phyloP scores from a whole-genome alignment of 2,113 vertebrate genomes.

The Hippocampus mohnikei region DNA sequence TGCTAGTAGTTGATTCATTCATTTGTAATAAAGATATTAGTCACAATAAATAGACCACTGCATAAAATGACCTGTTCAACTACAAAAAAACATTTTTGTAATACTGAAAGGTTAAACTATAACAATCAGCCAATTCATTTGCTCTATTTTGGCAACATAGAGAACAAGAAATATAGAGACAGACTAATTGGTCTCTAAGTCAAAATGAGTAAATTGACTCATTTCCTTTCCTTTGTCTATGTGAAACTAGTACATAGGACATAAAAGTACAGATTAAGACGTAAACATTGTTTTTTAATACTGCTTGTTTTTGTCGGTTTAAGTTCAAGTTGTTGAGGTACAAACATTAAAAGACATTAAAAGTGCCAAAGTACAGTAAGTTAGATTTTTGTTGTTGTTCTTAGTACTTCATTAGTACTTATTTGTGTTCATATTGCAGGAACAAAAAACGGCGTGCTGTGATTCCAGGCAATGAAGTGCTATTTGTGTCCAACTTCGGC shows the following conservation, averaged over 20 bases:
- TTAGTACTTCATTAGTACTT: not conserved
- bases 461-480: conserved; percentile 14
- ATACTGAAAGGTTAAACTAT: conserved; percentile 26
- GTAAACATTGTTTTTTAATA: conserved; percentile 19
- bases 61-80: not conserved
- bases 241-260: conserved; percentile 1
- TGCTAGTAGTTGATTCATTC: not conserved
- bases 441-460: conserved; percentile 6
- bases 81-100: not conserved
- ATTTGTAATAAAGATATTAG: not conserved
- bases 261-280: not conserved
- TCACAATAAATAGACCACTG: conserved; percentile 6
- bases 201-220: conserved; percentile 6
- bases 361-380: conserved; percentile 33
- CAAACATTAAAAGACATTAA: conserved; percentile 16
- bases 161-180: not conserved
- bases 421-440: not conserved
- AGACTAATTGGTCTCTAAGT: conserved; percentile 1
- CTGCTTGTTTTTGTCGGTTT: conserved; percentile 21
- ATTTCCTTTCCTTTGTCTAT: not conserved
- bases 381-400: not conserved
- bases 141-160: conserved; percentile 8
- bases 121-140: not conserved
- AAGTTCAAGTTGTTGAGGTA: conserved; percentile 27
- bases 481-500: conserved; percentile 3